Conservation (phyloP, 2,113 vertebrate species). For the Ondatra zibethicus region DNA sequence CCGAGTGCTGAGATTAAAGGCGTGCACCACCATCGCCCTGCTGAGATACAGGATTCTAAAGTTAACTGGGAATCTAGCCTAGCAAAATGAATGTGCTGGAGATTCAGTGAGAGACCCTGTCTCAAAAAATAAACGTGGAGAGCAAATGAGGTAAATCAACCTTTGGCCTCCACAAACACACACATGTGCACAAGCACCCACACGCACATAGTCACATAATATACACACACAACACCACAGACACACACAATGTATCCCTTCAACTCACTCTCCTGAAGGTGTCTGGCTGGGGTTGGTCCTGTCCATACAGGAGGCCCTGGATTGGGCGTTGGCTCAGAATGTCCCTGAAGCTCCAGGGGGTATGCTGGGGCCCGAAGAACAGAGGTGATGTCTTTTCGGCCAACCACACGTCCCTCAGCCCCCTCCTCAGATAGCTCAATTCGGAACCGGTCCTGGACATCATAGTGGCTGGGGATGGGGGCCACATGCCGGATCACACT, state of each 20-base stretch:
- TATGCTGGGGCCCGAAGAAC: slow-evolving; percentile 74
- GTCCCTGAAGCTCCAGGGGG: slow-evolving; percentile 67
- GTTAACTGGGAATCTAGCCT: background rate
- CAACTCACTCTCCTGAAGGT: slow-evolving; percentile 70
- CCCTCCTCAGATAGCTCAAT: slow-evolving; percentile 84
- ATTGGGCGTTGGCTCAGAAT: background rate
- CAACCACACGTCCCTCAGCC: slow-evolving; percentile 65
- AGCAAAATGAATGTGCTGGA: background rate
- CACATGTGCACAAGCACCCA: background rate
- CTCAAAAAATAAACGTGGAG: background rate
- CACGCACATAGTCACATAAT: background rate
- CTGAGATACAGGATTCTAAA: background rate
- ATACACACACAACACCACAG: background rate
- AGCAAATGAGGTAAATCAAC: background rate
- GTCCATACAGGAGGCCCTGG: slow-evolving; percentile 64
- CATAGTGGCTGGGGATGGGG: slow-evolving; percentile 76
- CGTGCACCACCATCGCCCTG: no score
- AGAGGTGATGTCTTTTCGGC: slow-evolving; percentile 81
- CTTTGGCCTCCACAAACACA: background rate
- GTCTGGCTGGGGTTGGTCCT: slow-evolving; percentile 57
- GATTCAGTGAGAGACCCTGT: no score
- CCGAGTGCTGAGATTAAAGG: no score
- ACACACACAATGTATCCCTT: background rate
- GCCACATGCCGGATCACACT: slow-evolving; percentile 85
- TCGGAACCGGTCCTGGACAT: slow-evolving; percentile 82